A percentile compares a stretch with the other conserved stretches of the same genome.
These are phyloP conservation scores for Mactra quadrangularis DNA, from an alignment of 1,140 invertebrate genomes.

Conservation along the genomic window DNA sequence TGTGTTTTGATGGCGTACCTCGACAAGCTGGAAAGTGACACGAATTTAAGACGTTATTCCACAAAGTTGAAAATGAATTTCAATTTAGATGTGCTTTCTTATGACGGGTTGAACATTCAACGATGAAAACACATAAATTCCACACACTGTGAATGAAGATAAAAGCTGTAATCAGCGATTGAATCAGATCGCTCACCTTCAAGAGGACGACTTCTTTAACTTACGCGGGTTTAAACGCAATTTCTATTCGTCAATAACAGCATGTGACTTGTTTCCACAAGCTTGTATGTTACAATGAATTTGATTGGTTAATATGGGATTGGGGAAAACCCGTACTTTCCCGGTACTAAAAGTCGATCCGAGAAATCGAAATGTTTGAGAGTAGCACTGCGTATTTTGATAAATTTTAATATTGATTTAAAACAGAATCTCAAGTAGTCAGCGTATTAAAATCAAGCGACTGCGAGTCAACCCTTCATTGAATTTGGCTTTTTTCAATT, in stretches of 20 bases:
- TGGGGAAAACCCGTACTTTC: too few relatives aligned
- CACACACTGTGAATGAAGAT: background rate
- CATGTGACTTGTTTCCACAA: background rate
- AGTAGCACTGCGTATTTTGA: too few relatives aligned
- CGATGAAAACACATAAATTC: constrained; percentile 24
- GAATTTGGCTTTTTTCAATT: too few relatives aligned
- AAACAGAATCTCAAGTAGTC: too few relatives aligned
- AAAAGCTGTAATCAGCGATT: constrained; percentile 12
- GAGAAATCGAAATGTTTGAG: too few relatives aligned
- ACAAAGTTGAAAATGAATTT: background rate
- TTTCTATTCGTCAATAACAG: constrained; percentile 26
- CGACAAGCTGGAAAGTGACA: constrained; percentile 18
- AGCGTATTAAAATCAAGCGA: too few relatives aligned
- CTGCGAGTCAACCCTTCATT: too few relatives aligned
- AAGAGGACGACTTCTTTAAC: constrained; percentile 52
- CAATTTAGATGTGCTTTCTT: background rate
- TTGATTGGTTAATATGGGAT: background rate
- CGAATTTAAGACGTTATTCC: constrained; percentile 4
- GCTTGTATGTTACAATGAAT: background rate
- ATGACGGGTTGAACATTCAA: constrained; percentile 11
- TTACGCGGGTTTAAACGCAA: constrained; percentile 50
- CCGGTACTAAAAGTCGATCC: too few relatives aligned
- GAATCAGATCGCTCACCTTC: constrained; percentile 56
- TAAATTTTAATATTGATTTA: too few relatives aligned
- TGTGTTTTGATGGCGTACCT: constrained; percentile 35